These are phyloP conservation scores for Anthoscopus minutus DNA, from an alignment of 2,113 vertebrate species.

Conservation along the genomic window DNA sequence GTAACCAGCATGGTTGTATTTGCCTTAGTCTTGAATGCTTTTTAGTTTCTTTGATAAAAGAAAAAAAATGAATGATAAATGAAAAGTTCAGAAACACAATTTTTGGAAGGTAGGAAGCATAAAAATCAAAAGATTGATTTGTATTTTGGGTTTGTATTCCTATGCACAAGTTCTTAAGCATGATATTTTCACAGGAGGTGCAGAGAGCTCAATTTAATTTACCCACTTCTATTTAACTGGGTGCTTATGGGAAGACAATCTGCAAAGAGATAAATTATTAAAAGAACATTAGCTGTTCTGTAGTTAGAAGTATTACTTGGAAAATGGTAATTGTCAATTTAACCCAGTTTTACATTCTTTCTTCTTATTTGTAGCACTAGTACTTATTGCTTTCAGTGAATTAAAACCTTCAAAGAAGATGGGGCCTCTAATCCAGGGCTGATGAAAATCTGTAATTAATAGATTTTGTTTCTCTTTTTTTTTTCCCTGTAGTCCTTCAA, in stretches of 20 bases:
- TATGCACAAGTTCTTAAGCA: neutral
- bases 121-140: neutral
- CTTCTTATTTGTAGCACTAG: neutral
- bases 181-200: neutral
- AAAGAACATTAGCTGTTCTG: neutral
- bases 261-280: neutral
- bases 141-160: neutral
- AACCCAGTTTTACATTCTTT: slow-evolving; percentile 59
- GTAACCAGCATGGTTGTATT: neutral
- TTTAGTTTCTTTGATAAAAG: neutral
- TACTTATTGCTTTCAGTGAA: slow-evolving; percentile 33
- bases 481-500: neutral
- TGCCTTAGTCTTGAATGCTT: neutral
- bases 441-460: slow-evolving; percentile 56
- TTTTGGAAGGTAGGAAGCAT: neutral
- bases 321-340: slow-evolving; percentile 20
- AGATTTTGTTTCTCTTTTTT: slow-evolving; percentile 24
- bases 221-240: neutral
- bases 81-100: neutral
- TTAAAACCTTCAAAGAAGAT: slow-evolving; percentile 53
- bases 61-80: too few relatives aligned
- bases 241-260: neutral
- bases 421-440: slow-evolving; percentile 16
- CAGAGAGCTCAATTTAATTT: neutral
- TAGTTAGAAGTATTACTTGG: neutral